A percentile compares a stretch with the other conserved stretches of the same genome.
phyloP scores from a whole-genome alignment of 1,140 invertebrate genomes.

The Drosophila persimilis region DNA sequence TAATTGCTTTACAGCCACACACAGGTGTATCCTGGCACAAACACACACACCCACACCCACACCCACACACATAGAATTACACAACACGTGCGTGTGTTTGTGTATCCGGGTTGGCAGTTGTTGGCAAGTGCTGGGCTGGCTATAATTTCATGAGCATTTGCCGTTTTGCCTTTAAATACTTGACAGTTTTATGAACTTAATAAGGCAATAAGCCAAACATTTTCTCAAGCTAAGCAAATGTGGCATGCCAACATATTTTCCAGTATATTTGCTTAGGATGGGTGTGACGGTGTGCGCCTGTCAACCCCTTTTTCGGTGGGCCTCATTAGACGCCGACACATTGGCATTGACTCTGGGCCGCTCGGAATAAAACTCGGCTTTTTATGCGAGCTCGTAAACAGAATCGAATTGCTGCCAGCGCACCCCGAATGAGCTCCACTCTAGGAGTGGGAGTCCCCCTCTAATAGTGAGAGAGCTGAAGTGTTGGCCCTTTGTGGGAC shows the following conservation, averaged over 20 bases:
- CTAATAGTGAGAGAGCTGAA: conserved; percentile 79
- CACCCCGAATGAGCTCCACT: conserved; percentile 3
- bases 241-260: conserved; percentile 20
- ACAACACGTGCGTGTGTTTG: conserved; percentile 19
- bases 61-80: no score
- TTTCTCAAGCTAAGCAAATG: conserved; percentile 47
- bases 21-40: neutral
- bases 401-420: conserved; percentile 58
- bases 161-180: conserved; percentile 61
- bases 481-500: conserved; percentile 62
- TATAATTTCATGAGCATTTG: conserved; percentile 60
- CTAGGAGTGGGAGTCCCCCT: conserved; percentile 32
- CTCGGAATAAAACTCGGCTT: conserved; percentile 76
- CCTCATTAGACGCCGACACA: conserved; percentile 68
- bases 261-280: conserved; percentile 33
- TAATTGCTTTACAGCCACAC: conserved; percentile 66
- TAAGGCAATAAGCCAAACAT: conserved; percentile 70
- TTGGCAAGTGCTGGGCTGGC: conserved; percentile 10
- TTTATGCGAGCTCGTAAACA: conserved; percentile 78
- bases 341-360: conserved; percentile 46
- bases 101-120: no score
- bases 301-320: conserved; percentile 47
- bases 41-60: no score
- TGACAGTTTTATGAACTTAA: conserved; percentile 70
- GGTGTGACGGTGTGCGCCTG: conserved; percentile 9